Percentiles rank a stretch among this genome's conserved stretches.
These are phyloP conservation scores for Thysanoteuthis rhombus DNA, from an alignment of 2,888 invertebrate species.

Conservation along the genomic window DNA sequence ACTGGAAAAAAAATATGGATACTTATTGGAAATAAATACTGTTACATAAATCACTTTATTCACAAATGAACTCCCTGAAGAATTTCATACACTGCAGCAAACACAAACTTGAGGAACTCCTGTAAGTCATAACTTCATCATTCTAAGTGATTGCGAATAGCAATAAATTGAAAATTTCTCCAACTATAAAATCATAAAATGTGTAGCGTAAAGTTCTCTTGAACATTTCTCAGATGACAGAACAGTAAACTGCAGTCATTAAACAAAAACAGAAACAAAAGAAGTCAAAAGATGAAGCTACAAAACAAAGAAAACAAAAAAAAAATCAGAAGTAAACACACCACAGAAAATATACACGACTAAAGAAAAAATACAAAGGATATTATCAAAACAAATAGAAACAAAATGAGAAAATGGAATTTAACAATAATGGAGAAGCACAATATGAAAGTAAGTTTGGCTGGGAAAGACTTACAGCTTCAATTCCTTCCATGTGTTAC, in stretches of 20 bases:
- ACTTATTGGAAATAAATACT: too few species aligned
- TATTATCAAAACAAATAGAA: neutral
- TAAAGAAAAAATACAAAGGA: neutral
- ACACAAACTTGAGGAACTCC: too few species aligned
- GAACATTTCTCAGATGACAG: neutral
- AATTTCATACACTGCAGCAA: too few species aligned
- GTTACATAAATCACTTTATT: too few species aligned
- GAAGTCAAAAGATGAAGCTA: neutral
- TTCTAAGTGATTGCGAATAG: too few species aligned
- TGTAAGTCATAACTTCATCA: too few species aligned
- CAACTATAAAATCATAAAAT: neutral
- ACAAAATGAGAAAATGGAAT: neutral
- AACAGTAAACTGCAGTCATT: too few species aligned
- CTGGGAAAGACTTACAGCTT: slow-evolving; percentile 21
- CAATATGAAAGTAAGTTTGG: neutral
- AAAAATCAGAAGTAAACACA: neutral
- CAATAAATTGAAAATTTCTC: too few species aligned
- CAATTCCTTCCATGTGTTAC: slow-evolving; percentile 31
- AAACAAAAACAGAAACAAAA: neutral
- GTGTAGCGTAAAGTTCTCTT: neutral
- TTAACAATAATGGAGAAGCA: neutral
- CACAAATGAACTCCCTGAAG: too few species aligned
- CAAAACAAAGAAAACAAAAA: neutral
- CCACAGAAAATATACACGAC: neutral
- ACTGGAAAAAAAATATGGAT: too few species aligned